Evolutionary conservation across 2,888 invertebrate species (phyloP).

Genomic region (Andrena dorsata): DNA sequence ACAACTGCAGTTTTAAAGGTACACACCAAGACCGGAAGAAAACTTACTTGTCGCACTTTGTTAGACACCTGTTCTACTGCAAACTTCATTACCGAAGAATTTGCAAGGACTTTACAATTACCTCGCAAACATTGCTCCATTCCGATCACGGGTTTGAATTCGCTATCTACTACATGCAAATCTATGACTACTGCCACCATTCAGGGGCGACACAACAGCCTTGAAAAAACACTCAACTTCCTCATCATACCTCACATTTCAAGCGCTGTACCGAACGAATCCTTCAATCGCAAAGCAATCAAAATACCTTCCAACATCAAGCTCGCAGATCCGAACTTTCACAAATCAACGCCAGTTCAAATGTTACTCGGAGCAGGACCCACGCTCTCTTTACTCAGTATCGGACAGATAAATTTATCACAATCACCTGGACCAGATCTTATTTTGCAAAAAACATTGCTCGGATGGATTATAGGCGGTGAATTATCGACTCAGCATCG

Average conservation of each 20-base stretch:
- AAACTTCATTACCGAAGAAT: neutral
- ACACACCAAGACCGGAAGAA: neutral
- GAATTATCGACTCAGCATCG: no score
- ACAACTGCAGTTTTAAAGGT: neutral
- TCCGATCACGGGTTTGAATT: neutral
- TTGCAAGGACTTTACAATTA: neutral
- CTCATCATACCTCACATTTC: no score
- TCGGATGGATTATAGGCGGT: slow-evolving; percentile 1
- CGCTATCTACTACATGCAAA: neutral
- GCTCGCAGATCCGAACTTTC: neutral
- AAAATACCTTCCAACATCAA: neutral
- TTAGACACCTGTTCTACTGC: neutral
- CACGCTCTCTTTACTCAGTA: neutral
- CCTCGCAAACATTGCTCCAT: neutral
- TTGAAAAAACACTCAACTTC: neutral
- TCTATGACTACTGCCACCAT: neutral
- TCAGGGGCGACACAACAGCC: neutral
- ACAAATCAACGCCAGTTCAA: neutral
- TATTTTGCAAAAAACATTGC: neutral
- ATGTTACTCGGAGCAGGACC: neutral
- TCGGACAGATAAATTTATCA: neutral
- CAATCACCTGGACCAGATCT: neutral
- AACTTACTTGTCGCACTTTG: neutral
- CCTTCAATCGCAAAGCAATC: neutral
- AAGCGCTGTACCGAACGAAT: no score